phyloP scores from a whole-genome alignment of 2,797 vertebrate genomes.

The Sebastes flavidus region DNA sequence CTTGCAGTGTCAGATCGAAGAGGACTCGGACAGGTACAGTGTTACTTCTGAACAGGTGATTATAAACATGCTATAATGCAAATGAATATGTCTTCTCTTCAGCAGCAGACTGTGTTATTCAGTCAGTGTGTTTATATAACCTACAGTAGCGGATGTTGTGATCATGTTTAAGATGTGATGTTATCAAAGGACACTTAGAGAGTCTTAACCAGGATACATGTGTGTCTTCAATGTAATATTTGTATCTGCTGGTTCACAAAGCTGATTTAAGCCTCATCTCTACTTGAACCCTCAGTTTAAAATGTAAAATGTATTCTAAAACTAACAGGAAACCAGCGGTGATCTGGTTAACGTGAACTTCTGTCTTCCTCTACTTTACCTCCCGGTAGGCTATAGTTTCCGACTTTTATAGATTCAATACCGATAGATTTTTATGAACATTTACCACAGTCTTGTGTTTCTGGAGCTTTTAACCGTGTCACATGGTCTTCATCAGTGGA shows the following conservation, averaged over 20 bases:
- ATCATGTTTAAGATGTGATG: neutral
- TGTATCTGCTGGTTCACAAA: neutral
- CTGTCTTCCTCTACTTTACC: neutral
- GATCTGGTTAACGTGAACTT: neutral
- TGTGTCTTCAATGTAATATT: neutral
- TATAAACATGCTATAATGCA: too few species aligned
- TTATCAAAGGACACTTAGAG: neutral
- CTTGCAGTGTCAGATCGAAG: too few species aligned
- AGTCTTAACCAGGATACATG: neutral
- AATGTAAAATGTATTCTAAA: neutral
- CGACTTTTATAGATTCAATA: too few species aligned
- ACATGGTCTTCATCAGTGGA: neutral
- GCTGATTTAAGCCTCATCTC: neutral
- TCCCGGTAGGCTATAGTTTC: too few species aligned
- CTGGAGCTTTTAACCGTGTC: neutral
- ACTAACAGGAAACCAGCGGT: neutral
- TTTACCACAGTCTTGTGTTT: too few species aligned
- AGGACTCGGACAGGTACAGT: too few species aligned
- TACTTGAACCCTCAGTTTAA: neutral
- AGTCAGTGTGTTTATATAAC: too few species aligned
- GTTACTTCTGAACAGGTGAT: too few species aligned
- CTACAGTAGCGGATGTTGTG: neutral
- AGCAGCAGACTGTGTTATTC: too few species aligned
- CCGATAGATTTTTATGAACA: neutral
- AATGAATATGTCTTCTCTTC: neutral